phyloP scores from a whole-genome alignment of 2,113 vertebrate genomes.

The Cynoglossus semilaevis region DNA sequence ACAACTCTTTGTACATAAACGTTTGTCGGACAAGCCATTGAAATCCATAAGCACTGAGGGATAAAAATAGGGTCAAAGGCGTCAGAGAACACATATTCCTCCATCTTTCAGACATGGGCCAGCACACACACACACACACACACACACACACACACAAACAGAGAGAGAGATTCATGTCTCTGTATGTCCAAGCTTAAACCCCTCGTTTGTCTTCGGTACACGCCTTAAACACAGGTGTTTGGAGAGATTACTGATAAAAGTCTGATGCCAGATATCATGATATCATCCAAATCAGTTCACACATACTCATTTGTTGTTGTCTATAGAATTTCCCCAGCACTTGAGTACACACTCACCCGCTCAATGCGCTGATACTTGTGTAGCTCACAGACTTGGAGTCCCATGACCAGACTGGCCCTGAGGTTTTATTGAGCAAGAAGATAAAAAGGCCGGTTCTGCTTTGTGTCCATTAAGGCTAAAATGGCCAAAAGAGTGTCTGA shows the following conservation, averaged over 20 bases:
- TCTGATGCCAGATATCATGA: slow-evolving; percentile 55
- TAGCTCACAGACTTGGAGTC: slow-evolving; percentile 48
- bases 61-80: slow-evolving; percentile 40
- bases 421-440: slow-evolving; percentile 58
- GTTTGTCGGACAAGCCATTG: slow-evolving; percentile 12
- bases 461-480: slow-evolving; percentile 58
- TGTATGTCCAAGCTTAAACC: slow-evolving; percentile 51
- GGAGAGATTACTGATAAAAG: slow-evolving; percentile 50
- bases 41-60: slow-evolving; percentile 36
- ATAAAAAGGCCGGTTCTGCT: slow-evolving; percentile 59
- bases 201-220: slow-evolving; percentile 62
- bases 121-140: slow-evolving; percentile 1
- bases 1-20: slow-evolving; percentile 14
- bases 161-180: slow-evolving; percentile 30
- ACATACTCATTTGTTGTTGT: slow-evolving; percentile 32
- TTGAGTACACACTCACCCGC: slow-evolving; percentile 4
- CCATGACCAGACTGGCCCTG: slow-evolving; percentile 25
- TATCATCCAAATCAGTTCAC: slow-evolving; percentile 42
- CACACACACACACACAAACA: slow-evolving; percentile 4
- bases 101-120: slow-evolving; percentile 36
- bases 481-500: slow-evolving; percentile 53
- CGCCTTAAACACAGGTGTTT: slow-evolving; percentile 74
- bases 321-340: slow-evolving; percentile 39
- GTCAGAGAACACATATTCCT: slow-evolving; percentile 32
- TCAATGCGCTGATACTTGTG: slow-evolving; percentile 51